phyloP scores from a whole-genome alignment of 2,113 vertebrate species.

The Plectropomus leopardus region DNA sequence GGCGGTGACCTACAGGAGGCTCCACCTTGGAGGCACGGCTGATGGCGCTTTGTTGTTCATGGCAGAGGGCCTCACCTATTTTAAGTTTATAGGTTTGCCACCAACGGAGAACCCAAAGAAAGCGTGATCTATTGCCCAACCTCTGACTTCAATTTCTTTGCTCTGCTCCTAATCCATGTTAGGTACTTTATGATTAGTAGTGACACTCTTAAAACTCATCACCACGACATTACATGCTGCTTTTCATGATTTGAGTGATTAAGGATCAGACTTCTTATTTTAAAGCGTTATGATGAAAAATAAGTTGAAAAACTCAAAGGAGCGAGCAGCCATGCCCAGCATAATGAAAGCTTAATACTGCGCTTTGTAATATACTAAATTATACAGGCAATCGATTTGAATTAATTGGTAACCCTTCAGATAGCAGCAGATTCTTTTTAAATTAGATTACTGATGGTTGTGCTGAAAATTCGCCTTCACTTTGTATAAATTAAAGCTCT shows the following conservation, averaged over 20 bases:
- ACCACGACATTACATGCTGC: conserved; percentile 38
- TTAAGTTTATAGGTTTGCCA: conserved; percentile 81
- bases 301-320: conserved; percentile 51
- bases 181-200: conserved; percentile 65
- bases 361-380: conserved; percentile 72
- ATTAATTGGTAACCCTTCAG: conserved; percentile 76
- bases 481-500: conserved; percentile 83
- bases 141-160: conserved; percentile 67
- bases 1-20: conserved; percentile 75
- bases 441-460: conserved; percentile 80
- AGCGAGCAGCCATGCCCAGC: conserved; percentile 50
- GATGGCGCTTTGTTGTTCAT: conserved; percentile 80
- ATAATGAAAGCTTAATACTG: conserved; percentile 73
- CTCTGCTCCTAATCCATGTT: conserved; percentile 66
- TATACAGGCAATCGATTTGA: conserved; percentile 75
- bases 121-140: conserved; percentile 73
- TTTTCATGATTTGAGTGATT: conserved; percentile 59
- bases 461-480: conserved; percentile 76
- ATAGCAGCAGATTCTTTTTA: conserved; percentile 71
- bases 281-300: conserved; percentile 55
- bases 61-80: conserved; percentile 82
- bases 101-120: conserved; percentile 75
- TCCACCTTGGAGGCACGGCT: conserved; percentile 77
- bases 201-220: conserved; percentile 65
- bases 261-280: conserved; percentile 54